Evolutionary conservation across 2,113 vertebrate genomes (phyloP), one percentile per base, ranked within the genome.

Genomic region (Perccottus glenii): DNA sequence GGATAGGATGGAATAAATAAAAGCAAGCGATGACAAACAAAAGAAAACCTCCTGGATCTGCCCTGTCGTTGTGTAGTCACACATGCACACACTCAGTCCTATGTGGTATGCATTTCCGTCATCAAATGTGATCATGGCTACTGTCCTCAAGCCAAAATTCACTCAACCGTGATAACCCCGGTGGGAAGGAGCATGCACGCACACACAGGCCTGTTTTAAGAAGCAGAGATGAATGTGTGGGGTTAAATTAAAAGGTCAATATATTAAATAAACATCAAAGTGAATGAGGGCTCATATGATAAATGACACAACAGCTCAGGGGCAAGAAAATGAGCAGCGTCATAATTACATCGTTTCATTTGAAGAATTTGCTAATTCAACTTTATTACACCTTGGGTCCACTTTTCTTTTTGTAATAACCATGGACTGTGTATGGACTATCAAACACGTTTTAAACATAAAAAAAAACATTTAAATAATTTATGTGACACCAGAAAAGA

Each of bases 181-280:
- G 45, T 49, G 63, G 50, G 55, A 75, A 72, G 55, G 55, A 36
- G 0, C 48, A 55, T 19, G 12, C 47, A 67, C 72, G 47, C 51
- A 58, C 43, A 70, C 36, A 50, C 27, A 27, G 1, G 36, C 12
- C 55, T 42, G 36, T 42, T 42, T n/a, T 27, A 62, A 50, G 67
- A n/a, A 60, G 65, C 58, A n/a, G 44, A 61, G 75, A 69, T 61
- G 60, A 60, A 69, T 70, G 51, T 35, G 45, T 64, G 63, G 9
- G 35, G 46, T 75, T 75, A 65, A 77, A 75, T 82, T 78, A 83
- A 80, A 86, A 87, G 86, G 84, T 88, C 74, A 85, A 73, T 70
- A 61, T 81, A 85, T 88, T 61, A 83, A 81, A 86, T 40, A 58
- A 78, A 64, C 56, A 81, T 86, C 80, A 77, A 67, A 73, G 62